A percentile compares a stretch with the other conserved stretches of the same genome.
Conservation (phyloP, 1,140 invertebrate species). For the Heterodera schachtii region DNA sequence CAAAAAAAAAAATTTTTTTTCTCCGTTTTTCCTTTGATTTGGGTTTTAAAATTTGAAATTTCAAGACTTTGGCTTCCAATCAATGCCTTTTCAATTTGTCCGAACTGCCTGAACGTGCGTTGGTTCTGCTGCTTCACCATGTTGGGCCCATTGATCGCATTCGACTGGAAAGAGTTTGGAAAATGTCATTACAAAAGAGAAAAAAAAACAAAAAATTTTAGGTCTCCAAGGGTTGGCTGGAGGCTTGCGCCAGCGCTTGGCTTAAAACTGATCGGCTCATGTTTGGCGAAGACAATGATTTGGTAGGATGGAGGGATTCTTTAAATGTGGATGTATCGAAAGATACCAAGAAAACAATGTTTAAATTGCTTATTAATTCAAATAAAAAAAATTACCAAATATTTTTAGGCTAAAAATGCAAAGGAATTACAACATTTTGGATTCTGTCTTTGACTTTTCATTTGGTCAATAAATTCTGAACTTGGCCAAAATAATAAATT, state of each 20-base stretch:
- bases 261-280: background rate
- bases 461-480: too few relatives aligned
- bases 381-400: too few relatives aligned
- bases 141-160: slow-evolving; percentile 56
- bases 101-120: slow-evolving; percentile 50
- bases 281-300: slow-evolving; percentile 41
- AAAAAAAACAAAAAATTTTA: background rate
- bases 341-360: too few relatives aligned
- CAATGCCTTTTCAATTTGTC: slow-evolving; percentile 33
- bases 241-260: slow-evolving; percentile 56
- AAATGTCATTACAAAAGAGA: background rate
- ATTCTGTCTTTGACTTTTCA: too few relatives aligned
- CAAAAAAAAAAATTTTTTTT: background rate
- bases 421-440: too few relatives aligned
- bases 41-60: background rate
- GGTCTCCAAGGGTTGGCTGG: slow-evolving; percentile 59
- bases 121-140: slow-evolving; percentile 51
- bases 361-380: too few relatives aligned
- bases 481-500: too few relatives aligned
- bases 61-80: slow-evolving; percentile 36
- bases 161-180: slow-evolving; percentile 51
- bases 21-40: background rate
- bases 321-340: too few relatives aligned
- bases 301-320: slow-evolving; percentile 37
- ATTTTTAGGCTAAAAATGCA: too few relatives aligned